Percentiles rank a stretch among this genome's conserved stretches.
phyloP scores from a whole-genome alignment of 2,113 vertebrate species.

The Perccottus glenii region DNA sequence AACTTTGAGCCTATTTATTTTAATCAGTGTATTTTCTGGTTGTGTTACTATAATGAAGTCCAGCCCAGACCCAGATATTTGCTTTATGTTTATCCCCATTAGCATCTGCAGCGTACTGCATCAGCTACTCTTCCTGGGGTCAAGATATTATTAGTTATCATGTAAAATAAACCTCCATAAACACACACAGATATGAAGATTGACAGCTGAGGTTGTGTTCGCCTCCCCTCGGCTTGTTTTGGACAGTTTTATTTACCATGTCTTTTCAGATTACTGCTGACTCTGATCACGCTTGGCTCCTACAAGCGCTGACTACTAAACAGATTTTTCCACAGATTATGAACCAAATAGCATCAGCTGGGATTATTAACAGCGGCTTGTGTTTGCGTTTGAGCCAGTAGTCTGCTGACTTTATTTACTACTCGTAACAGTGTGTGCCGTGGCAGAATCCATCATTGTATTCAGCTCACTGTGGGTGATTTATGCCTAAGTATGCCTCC shows the following conservation, averaged over 20 bases:
- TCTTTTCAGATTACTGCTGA: slow-evolving; percentile 29
- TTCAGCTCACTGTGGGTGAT: not conserved
- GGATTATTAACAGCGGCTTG: slow-evolving; percentile 21
- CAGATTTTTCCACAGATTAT: slow-evolving; percentile 12
- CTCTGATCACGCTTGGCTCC: slow-evolving; percentile 27
- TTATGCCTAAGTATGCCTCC: not conserved
- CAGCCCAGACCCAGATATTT: no score
- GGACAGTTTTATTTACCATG: slow-evolving; percentile 3
- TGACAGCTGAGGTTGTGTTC: not conserved
- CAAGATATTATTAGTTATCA: slow-evolving; percentile 10
- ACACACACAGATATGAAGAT: slow-evolving; percentile 9
- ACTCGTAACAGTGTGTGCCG: slow-evolving; percentile 3
- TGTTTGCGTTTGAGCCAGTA: slow-evolving; percentile 14
- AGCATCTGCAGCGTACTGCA: no score
- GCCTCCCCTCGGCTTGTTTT: not conserved
- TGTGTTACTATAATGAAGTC: no score
- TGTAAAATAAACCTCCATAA: not conserved
- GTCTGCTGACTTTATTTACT: slow-evolving; percentile 20
- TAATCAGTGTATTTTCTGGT: no score
- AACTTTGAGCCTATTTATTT: no score
- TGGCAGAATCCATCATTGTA: slow-evolving; percentile 1
- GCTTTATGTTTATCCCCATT: no score
- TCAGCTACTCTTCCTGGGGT: no score
- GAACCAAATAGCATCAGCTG: slow-evolving; percentile 18
- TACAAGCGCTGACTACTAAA: slow-evolving; percentile 5